Base-by-base conservation (phyloP, 2,888 invertebrate species). In the Lycaena phlaeas region DNA sequence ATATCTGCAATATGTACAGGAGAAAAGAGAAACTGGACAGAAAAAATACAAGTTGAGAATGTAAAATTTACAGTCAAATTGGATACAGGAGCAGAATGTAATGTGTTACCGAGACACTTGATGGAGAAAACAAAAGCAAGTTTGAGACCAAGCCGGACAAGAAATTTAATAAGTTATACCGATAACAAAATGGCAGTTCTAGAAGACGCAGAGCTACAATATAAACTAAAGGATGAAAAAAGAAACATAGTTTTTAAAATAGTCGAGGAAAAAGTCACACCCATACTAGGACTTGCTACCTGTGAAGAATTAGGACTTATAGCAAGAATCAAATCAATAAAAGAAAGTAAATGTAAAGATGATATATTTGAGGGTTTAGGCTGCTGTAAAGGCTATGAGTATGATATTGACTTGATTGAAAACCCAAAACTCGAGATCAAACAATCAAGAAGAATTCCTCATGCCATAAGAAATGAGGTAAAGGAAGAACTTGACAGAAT, bases 51-150 rank as follows among this genome's bases (percentile, higher is more conserved):
- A 34, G 9, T 9, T 11, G 14, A 5, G 7, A 29, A 42, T 14
- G 27, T 43, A 10, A 43, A 34, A 22, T 42, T 45, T 25, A 38
- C 9, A 1, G 40, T 12, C 9, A 45, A 45, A 41, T 26, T 45
- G 27, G 43, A 45, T 27, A 41, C 45, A 27, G 45, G 45, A 31
- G 43, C 41, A 36, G 14, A 45, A 36, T 45, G 43, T 36, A 45
- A 45, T 11, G 43, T 43, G 22, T 36, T 45, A 43, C 38, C 41
- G 3, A 45, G 41, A 29, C 2, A 29, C 12, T 29, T 18, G 9
- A 29, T 29, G 14, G 4, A 14, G 6, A 29, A 29, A 14, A 29
- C 14, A 14, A 14, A 29, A 7, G 7, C 14, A 29, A 29, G 14
- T 29, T n/a, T n/a, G n/a, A n/a, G n/a, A n/a, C 29, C 14, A 29